Base-by-base conservation (phyloP, 2,113 vertebrate species). In the Lates calcarifer region DNA sequence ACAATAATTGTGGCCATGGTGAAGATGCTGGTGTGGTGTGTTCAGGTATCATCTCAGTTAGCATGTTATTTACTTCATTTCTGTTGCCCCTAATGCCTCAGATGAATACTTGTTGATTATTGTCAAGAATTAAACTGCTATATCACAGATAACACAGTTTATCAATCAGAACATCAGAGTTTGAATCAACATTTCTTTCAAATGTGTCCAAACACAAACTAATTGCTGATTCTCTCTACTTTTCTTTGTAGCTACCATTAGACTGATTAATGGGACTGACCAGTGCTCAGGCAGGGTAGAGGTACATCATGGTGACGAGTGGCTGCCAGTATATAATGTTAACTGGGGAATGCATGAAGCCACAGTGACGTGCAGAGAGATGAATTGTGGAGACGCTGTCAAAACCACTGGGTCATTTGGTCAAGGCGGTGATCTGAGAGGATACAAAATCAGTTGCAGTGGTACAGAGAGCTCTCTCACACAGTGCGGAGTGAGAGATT, bases 21-120 rank as follows among this genome's bases (percentile, higher is more conserved):
- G 87, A 94, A 83, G 93, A 93, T 69, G 94, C 93, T 7, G 87
- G 92, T 8, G 93, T 95, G 28, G 41, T 91, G n/a, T 95, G 94
- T 77, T 85, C 91, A 91, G 89, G 94, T 95, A 86, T 60, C 12
- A 6, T 26, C 2, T 47, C 1, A 0, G 3, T 76, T 61, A 17
- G 14, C 15, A 47, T 20, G 3, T 26, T 41, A n/a, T 35, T 45
- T 28, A 29, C 14, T 39, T 62, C 5, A 31, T 79, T 65, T 28
- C 6, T 35, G 3, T 57, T 0, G 0, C 15, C 11, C 17, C 0
- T 70, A 26, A 63, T n/a, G 6, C 26, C 26, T 53, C 14, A 18
- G 12, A 72, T 55, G 1, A 45, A 41, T 70, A 43, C 63, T 33
- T 39, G 17, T 13, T 64, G 8, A 49, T 26, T n/a, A 15, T 17